phyloP scores from a whole-genome alignment of 1,140 invertebrate genomes.

The Pseudomyrmex flavicornis region DNA sequence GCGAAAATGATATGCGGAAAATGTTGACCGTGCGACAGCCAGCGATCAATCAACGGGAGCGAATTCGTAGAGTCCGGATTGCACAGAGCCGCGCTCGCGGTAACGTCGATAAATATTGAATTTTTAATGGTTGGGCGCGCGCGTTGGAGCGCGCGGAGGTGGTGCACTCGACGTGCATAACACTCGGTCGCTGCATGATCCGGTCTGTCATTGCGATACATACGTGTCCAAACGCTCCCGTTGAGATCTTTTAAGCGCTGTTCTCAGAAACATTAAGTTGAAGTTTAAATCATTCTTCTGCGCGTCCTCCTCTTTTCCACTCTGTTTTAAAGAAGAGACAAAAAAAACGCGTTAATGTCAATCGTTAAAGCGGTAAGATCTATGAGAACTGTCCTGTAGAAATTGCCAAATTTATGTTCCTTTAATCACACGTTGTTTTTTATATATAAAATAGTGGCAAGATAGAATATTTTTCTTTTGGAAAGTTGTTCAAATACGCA shows the following conservation, averaged over 20 bases:
- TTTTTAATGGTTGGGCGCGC: constrained; percentile 35
- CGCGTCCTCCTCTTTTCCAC: not conserved
- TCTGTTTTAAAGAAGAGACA: not conserved
- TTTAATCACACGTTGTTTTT: no score
- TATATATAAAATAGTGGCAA: no score
- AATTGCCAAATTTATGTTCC: no score
- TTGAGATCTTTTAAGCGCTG: not conserved
- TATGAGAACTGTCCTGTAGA: not conserved
- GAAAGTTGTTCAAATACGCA: no score
- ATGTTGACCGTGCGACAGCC: not conserved
- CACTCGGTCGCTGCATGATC: not conserved
- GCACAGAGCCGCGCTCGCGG: not conserved
- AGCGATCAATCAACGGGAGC: constrained; percentile 53
- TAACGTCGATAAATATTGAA: constrained; percentile 57
- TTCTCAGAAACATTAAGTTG: constrained; percentile 23
- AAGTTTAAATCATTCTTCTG: not conserved
- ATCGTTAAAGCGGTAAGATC: not conserved
- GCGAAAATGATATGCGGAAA: constrained; percentile 2
- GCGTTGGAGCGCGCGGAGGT: constrained; percentile 7
- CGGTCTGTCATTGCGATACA: not conserved
- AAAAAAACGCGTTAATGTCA: not conserved
- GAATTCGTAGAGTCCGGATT: constrained; percentile 48
- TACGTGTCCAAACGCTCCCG: not conserved
- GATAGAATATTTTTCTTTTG: no score
- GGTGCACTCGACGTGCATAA: not conserved